Base-by-base conservation (phyloP, 2,113 vertebrate genomes). In the Eurypyga helias region DNA sequence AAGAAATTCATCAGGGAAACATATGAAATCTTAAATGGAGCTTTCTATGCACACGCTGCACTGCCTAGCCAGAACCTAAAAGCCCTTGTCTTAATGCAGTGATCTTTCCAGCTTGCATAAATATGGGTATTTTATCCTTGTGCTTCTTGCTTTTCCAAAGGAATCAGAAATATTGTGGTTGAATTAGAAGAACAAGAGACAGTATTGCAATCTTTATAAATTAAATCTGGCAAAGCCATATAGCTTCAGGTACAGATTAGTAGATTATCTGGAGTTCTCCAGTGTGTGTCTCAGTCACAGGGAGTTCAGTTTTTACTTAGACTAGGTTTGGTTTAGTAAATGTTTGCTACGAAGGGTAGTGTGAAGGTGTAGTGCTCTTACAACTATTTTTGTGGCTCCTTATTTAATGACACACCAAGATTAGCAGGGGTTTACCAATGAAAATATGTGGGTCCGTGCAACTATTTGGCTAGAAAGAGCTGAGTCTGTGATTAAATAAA, bases 331-430 rank as follows among this genome's bases (percentile, higher is more conserved):
- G 18, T 25, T 73, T 10, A 38, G 48, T 23, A 36, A 67, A n/a
- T 60, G n/a, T 38, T 45, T 83, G 29, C 18, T 49, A 0, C 9
- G 4, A 17, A 34, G 16, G 1, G 5, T 5, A 13, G 17, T 5
- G 41, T 24, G 18, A 45, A 87, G 10, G 12, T 10, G 20, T 6
- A 12, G 16, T 9, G 29, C 3, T 14, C 13, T 69, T 28, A 12
- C 13, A 34, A 2, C 14, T 4, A 0, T 6, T 26, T 49, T 51
- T 31, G 28, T 58, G 61, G 18, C 12, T 58, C 1, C 78, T 87
- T 67, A 18, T 65, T 77, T 49, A 71, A n/a, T 1, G 4, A 6
- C 17, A 17, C 8, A 1, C 13, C 5, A 5, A 10, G 3, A 18
- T 0, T 41, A 41, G 61, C 43, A 83, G n/a, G 3, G 43, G 33